Conservation (phyloP, 2,797 vertebrate species). For the Anguilla anguilla region DNA sequence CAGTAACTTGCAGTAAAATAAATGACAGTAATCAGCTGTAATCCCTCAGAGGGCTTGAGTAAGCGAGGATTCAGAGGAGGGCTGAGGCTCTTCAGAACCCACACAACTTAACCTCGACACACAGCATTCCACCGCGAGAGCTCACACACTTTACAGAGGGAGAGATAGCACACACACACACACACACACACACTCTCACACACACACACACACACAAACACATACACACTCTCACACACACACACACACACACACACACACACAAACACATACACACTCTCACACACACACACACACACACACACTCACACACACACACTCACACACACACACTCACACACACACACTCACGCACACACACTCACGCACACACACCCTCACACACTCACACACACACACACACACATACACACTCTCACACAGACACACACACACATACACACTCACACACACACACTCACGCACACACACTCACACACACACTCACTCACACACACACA, state of each 20-base stretch:
- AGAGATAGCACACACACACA: not conserved
- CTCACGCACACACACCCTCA: no score
- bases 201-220: constrained; percentile 60
- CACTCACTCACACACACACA: no score
- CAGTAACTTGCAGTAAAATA: no score
- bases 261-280: no score
- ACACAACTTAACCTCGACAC: not conserved
- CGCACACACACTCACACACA: no score
- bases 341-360: no score
- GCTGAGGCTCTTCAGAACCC: not conserved
- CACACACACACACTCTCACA: constrained; percentile 55
- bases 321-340: no score
- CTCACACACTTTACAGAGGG: not conserved
- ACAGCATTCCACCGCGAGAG: not conserved
- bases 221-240: constrained; percentile 45
- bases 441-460: constrained; percentile 21
- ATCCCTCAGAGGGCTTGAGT: not conserved
- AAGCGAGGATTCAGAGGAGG: not conserved
- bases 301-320: no score
- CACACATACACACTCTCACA: no score
- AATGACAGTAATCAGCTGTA: not conserved
- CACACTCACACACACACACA: constrained; percentile 37
- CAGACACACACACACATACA: constrained; percentile 29
- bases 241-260: no score
- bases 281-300: no score